A percentile compares a stretch with the other conserved stretches of the same genome.
Conservation (phyloP, 1,140 invertebrate species). For the Drosophila gunungcola region DNA sequence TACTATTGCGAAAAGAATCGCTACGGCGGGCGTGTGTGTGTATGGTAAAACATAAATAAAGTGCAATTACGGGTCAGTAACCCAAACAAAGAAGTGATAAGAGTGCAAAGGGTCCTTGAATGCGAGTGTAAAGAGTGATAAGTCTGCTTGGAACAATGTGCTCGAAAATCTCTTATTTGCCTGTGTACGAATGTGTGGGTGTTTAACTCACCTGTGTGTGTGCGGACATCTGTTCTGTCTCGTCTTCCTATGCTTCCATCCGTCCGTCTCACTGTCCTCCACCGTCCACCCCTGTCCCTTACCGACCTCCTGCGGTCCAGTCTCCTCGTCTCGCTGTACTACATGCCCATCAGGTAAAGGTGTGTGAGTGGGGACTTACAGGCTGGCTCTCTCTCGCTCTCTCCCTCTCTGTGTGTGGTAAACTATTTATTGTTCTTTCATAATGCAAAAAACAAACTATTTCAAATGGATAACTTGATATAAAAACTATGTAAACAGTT, state of each 20-base stretch:
- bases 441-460: slow-evolving; percentile 27
- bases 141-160: not conserved
- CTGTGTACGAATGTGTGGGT: not conserved
- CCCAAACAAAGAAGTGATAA: slow-evolving; percentile 47
- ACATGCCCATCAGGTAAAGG: slow-evolving; percentile 14
- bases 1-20: slow-evolving; percentile 20
- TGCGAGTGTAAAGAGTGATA: slow-evolving; percentile 28
- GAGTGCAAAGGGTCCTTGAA: slow-evolving; percentile 20
- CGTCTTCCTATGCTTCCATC: slow-evolving; percentile 12
- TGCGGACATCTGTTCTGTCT: slow-evolving; percentile 48
- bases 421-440: slow-evolving; percentile 35
- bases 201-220: slow-evolving; percentile 3
- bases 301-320: slow-evolving; percentile 32
- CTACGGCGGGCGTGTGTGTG: slow-evolving; percentile 13
- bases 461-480: not conserved
- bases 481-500: too few species aligned
- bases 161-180: slow-evolving; percentile 24
- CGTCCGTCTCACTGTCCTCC: slow-evolving; percentile 1
- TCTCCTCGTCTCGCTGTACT: slow-evolving; percentile 37
- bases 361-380: slow-evolving; percentile 21
- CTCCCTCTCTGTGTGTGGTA: slow-evolving; percentile 15
- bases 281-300: slow-evolving; percentile 15
- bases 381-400: not conserved
- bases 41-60: slow-evolving; percentile 25
- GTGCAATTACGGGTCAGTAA: slow-evolving; percentile 44